These are phyloP conservation scores for Amphiprion percula DNA, from an alignment of 2,113 vertebrate genomes.

Conservation along the genomic window DNA sequence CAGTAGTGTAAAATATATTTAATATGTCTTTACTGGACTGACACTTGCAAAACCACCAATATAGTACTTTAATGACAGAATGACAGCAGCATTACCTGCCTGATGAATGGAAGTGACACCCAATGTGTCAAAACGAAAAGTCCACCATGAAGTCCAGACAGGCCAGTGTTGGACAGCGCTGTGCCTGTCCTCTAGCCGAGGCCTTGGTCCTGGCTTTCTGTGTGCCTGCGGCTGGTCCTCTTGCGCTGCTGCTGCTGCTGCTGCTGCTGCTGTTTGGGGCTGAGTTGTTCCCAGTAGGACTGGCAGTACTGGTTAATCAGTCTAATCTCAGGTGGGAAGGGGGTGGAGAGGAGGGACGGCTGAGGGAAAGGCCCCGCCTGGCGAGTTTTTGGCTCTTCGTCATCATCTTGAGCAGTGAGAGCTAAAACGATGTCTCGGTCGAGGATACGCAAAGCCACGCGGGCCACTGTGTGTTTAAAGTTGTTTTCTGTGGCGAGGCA, in stretches of 20 bases:
- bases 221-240: slow-evolving; percentile 83
- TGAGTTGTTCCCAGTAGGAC: slow-evolving; percentile 84
- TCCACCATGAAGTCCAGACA: slow-evolving; percentile 67
- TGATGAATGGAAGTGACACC: slow-evolving; percentile 46
- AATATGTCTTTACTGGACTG: slow-evolving; percentile 32
- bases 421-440: slow-evolving; percentile 86
- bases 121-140: slow-evolving; percentile 59
- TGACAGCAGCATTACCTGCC: slow-evolving; percentile 48
- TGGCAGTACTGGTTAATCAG: slow-evolving; percentile 87
- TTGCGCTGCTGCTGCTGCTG: slow-evolving; percentile 79
- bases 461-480: slow-evolving; percentile 86
- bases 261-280: slow-evolving; percentile 73
- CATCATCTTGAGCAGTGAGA: slow-evolving; percentile 80
- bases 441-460: slow-evolving; percentile 85
- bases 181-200: slow-evolving; percentile 69
- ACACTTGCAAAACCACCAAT: slow-evolving; percentile 52
- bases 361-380: slow-evolving; percentile 36
- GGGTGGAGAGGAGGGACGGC: slow-evolving; percentile 48
- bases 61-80: slow-evolving; percentile 49
- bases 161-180: slow-evolving; percentile 22
- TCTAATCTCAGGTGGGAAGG: slow-evolving; percentile 79
- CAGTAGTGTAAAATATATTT: slow-evolving; percentile 47
- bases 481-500: slow-evolving; percentile 89
- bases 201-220: slow-evolving; percentile 80
- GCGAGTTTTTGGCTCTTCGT: slow-evolving; percentile 60